phyloP scores from a whole-genome alignment of 2,797 vertebrate genomes.

The Scolopax bukidnonensis region DNA sequence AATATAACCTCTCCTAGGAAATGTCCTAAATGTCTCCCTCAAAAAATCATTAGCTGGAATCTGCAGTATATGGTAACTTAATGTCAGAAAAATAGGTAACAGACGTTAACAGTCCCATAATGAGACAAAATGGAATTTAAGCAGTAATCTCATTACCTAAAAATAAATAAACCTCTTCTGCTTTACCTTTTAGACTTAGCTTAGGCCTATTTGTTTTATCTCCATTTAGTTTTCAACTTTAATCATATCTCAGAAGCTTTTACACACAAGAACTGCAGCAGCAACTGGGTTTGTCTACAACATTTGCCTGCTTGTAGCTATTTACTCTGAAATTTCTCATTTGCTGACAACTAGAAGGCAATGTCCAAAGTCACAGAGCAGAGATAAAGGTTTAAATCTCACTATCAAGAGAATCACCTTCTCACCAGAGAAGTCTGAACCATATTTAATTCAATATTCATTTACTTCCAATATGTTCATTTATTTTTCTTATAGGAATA shows the following conservation, averaged over 20 bases:
- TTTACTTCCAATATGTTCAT: not conserved
- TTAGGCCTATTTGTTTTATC: conserved; percentile 47
- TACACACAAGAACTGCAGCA: conserved; percentile 12
- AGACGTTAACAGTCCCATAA: conserved; percentile 61
- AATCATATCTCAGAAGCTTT: conserved; percentile 60
- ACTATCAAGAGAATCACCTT: not conserved
- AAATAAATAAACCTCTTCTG: conserved; percentile 57
- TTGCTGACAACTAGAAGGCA: conserved; percentile 32
- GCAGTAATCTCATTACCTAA: conserved; percentile 52
- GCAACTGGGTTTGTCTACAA: not conserved
- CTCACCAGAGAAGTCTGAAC: not conserved
- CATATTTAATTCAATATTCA: conserved; percentile 31
- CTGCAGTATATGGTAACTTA: conserved; percentile 44
- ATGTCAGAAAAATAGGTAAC: conserved; percentile 66
- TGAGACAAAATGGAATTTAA: conserved; percentile 63
- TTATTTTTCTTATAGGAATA: not conserved
- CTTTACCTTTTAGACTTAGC: conserved; percentile 57
- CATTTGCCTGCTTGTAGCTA: conserved; percentile 24
- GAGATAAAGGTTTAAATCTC: conserved; percentile 32
- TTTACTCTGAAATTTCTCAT: conserved; percentile 41
- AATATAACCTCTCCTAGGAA: conserved; percentile 53
- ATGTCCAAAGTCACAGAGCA: not conserved
- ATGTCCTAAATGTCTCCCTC: conserved; percentile 58
- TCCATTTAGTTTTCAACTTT: conserved; percentile 55
- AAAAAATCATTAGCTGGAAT: conserved; percentile 62